Percentiles rank a stretch among this genome's conserved stretches.
phyloP scores from a whole-genome alignment of 2,888 invertebrate genomes.

The Margaritifera margaritifera region DNA sequence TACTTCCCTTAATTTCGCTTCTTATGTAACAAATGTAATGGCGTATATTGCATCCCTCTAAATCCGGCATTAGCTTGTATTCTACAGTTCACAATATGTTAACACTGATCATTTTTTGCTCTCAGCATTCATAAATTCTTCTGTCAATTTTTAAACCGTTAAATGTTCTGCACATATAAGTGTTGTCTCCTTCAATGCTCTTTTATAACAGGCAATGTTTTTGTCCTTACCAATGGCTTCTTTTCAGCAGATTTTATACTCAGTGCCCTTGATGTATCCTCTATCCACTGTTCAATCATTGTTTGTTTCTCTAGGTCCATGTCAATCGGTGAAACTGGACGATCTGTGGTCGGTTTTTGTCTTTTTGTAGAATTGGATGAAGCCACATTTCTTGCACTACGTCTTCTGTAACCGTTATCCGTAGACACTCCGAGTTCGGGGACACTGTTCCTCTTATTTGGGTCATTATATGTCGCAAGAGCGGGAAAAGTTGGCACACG shows the following conservation, averaged over 20 bases:
- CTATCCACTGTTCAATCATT: conserved; percentile 38
- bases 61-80: no score
- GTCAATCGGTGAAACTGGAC: conserved; percentile 9
- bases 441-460: conserved; percentile 18
- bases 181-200: conserved; percentile 15
- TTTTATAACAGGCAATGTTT: conserved; percentile 31
- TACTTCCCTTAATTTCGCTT: no score
- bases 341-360: conserved; percentile 7
- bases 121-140: no score
- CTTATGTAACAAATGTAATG: no score
- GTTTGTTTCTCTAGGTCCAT: conserved; percentile 36
- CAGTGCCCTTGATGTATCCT: conserved; percentile 33
- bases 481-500: conserved; percentile 32
- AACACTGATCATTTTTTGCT: no score
- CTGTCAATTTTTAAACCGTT: no score
- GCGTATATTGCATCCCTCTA: no score
- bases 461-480: conserved; percentile 20
- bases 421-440: conserved; percentile 15
- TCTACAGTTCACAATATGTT: no score
- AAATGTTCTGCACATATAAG: no score
- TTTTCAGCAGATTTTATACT: conserved; percentile 10
- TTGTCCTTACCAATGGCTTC: conserved; percentile 14
- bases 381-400: conserved; percentile 10
- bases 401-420: conserved; percentile 7
- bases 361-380: conserved; percentile 1